These are phyloP conservation scores for Oegoconia quadripuncta DNA, from an alignment of 2,888 invertebrate genomes.

Conservation along the genomic window DNA sequence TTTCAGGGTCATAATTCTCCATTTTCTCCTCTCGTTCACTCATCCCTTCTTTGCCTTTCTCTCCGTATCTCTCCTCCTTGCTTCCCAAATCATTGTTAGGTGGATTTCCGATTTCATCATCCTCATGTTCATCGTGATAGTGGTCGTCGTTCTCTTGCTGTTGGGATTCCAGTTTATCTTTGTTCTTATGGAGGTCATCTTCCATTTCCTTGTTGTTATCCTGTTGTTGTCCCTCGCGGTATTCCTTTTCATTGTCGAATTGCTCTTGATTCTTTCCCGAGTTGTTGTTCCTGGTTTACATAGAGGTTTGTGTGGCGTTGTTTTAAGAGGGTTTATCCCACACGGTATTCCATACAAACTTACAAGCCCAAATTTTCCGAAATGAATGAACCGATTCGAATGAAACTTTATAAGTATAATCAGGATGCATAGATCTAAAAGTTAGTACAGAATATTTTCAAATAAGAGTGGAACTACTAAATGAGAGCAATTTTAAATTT, in stretches of 20 bases:
- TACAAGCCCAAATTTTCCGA: no score
- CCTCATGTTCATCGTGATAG: conserved; percentile 23
- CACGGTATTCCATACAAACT: no score
- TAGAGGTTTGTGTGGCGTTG: not conserved
- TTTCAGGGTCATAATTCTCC: conserved; percentile 30
- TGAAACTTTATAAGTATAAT: no score
- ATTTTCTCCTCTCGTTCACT: conserved; percentile 28
- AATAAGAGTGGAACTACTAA: no score
- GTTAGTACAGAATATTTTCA: no score
- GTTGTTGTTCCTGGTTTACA: conserved; percentile 20
- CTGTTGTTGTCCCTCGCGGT: conserved; percentile 30
- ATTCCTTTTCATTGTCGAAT: conserved; percentile 33
- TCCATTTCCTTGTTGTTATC: conserved; percentile 30
- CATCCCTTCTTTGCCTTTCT: conserved; percentile 28
- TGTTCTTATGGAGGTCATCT: conserved; percentile 30
- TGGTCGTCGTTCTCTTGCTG: conserved; percentile 31
- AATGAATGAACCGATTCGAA: no score
- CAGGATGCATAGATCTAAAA: no score
- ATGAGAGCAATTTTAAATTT: no score
- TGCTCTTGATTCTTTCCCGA: conserved; percentile 30
- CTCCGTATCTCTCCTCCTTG: conserved; percentile 30
- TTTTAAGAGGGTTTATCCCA: not conserved
- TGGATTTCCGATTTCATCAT: no score
- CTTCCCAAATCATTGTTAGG: conserved; percentile 13
- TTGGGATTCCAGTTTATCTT: conserved; percentile 28